Base-by-base conservation (phyloP, 37 sponge, comb jelly and placozoan species). In the Petrosia ficiformis region DNA sequence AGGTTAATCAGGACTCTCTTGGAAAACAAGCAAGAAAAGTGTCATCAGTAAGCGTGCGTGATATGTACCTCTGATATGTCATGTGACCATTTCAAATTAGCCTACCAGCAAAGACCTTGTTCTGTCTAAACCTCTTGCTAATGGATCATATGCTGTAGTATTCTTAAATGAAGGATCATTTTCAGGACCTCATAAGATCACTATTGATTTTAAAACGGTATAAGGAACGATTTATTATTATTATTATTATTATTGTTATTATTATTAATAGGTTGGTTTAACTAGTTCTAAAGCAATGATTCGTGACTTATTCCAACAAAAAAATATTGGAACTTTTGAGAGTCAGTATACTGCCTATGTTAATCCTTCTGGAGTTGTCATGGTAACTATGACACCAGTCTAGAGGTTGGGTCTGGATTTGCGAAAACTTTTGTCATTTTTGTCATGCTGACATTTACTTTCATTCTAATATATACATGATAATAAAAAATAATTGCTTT, bases 1-100 rank as follows among this genome's bases (percentile, higher is more conserved):
- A 84, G 39, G 82, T 96, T 2, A 84, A 93, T 69, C 97, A 96
- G 67, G 97, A 96, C 65, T 24, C 63, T 36, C 73, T 88, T 41
- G 97, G 97, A 0, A 33, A 76, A 0, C 90, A 89, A 66, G 97
- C 88, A 26, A 43, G 71, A 44, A 54, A 85, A 29, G 86, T 95
- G 14, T 25, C 61, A 38, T 38, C 36, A 36, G 83, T 84, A 54
- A 57, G 43, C 22, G 54, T 48, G 8, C 14, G 54, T n/a, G n/a
- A 19, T 1, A 16, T 1, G 52, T 71, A 29, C 24, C 42, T 14
- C 22, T 68, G 21, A 29, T 26, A 2, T 14, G 34, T 19, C 10
- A 14, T 44, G 4, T 41, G 10, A 22, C 31, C 35, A 21, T 14
- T 44, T 39, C 24, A 2, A 29, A 57, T 43, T 54, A 8, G 44